Base-by-base conservation (phyloP, 1,140 invertebrate genomes). In the Choristoneura fumiferana region DNA sequence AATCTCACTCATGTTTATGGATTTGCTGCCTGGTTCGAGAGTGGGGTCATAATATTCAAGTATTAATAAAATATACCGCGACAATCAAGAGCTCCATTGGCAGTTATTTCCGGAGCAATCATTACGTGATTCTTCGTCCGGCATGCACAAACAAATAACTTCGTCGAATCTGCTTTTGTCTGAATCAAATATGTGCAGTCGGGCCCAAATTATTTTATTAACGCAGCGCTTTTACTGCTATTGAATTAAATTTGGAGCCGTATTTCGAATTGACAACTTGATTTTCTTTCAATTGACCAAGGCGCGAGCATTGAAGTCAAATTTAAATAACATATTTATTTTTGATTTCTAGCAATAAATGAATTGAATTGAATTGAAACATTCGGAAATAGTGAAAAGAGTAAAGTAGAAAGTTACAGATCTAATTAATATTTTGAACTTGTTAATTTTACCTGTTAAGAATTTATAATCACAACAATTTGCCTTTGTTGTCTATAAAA, bases 121-220 rank as follows among this genome's bases (percentile, higher is more conserved):
- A 8, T 29, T 8, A 49, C 43, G 12, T 4, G n/a, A 49, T 49
- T 49, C 43, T 49, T 22, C 43, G 43, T 12, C 29, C n/a, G 18
- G 22, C 15, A 45, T 45, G 4, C 9, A 22, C 43, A 49, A 43
- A 33, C 43, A 33, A 49, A 49, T 49, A 18, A 33, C 43, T 12
- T 49, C 10, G 22, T 22, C 43, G 17, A 49, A 22, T 49, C 43
- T 49, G 17, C 10, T 49, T 49, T 13, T 49, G 43, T 29, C 43
- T 29, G 43, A 49, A 14, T 49, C 43, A 18, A 49, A 49, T 49
- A 49, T 49, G 40, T 45, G 43, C 43, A 49, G 18, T 1, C 22
- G 22, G 43, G 10, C 10, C 43, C 43, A 33, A 49, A 49, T 49
- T 49, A 49, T 49, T 49, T 29, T 17, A 49, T 49, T 17, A 49